phyloP scores from a whole-genome alignment of 2,888 invertebrate species.

The Petrolisthes cinctipes region DNA sequence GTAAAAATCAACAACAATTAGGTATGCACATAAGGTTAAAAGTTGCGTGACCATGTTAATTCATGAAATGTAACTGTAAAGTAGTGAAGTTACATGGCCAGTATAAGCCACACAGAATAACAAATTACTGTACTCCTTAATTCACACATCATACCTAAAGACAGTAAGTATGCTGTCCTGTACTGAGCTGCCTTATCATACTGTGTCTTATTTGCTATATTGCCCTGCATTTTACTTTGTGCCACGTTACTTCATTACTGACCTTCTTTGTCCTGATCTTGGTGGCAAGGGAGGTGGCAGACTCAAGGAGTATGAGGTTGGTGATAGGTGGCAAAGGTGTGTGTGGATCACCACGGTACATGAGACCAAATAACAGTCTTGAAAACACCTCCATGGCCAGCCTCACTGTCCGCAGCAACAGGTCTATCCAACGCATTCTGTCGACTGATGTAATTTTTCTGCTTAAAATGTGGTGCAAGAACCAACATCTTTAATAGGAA shows the following conservation, averaged over 20 bases:
- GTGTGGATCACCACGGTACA: slow-evolving; percentile 39
- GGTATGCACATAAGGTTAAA: no score
- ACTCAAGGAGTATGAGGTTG: slow-evolving; percentile 68
- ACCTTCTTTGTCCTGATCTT: slow-evolving; percentile 69
- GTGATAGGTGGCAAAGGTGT: slow-evolving; percentile 67
- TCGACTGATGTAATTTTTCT: slow-evolving; percentile 27
- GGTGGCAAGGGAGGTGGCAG: slow-evolving; percentile 68
- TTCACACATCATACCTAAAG: background rate
- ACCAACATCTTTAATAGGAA: no score
- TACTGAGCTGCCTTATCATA: no score
- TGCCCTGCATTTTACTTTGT: no score
- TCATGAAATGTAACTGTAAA: no score
- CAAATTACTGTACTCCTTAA: background rate
- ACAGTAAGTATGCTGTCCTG: background rate
- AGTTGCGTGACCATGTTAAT: no score
- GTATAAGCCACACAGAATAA: background rate
- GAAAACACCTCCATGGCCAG: slow-evolving; percentile 51
- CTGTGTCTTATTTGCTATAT: no score
- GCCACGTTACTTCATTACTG: background rate
- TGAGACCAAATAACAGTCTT: slow-evolving; percentile 51
- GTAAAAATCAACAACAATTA: background rate
- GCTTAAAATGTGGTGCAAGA: background rate
- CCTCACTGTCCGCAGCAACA: slow-evolving; percentile 41
- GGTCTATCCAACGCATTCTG: slow-evolving; percentile 56
- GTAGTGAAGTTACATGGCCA: background rate